These are phyloP conservation scores for Erythrocebus patas DNA, from an alignment of 2,113 vertebrate genomes.

Conservation along the genomic window DNA sequence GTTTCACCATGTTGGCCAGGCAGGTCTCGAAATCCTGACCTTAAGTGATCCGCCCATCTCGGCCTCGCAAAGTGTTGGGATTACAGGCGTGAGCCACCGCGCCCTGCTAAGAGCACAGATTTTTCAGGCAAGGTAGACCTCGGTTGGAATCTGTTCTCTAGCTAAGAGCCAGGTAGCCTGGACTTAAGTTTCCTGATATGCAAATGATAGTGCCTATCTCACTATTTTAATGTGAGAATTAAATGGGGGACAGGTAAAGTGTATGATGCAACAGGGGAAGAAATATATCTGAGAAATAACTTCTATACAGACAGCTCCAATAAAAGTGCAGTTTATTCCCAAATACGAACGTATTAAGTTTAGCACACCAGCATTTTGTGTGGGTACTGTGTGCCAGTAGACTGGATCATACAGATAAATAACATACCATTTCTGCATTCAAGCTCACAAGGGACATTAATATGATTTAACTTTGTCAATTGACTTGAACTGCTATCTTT, in stretches of 20 bases:
- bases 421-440: background rate
- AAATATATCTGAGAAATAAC: background rate
- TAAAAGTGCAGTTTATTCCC: background rate
- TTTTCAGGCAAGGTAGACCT: background rate
- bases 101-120: background rate
- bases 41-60: too few relatives aligned
- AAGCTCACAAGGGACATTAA: background rate
- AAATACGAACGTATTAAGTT: background rate
- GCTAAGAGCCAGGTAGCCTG: background rate
- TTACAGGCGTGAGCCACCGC: too few relatives aligned
- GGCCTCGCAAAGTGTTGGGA: too few relatives aligned
- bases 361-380: background rate
- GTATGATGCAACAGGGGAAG: background rate
- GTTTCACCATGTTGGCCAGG: too few relatives aligned
- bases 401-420: background rate
- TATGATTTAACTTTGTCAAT: background rate
- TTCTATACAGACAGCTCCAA: background rate
- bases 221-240: background rate
- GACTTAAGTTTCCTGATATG: background rate
- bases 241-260: background rate
- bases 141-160: background rate
- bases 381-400: background rate
- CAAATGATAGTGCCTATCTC: background rate
- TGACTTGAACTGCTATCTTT: background rate
- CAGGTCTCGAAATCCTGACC: too few relatives aligned